Evolutionary conservation across 2,888 invertebrate genomes (phyloP), one percentile per base, ranked within the genome.

Genomic region (Tuberolachnus salignus): DNA sequence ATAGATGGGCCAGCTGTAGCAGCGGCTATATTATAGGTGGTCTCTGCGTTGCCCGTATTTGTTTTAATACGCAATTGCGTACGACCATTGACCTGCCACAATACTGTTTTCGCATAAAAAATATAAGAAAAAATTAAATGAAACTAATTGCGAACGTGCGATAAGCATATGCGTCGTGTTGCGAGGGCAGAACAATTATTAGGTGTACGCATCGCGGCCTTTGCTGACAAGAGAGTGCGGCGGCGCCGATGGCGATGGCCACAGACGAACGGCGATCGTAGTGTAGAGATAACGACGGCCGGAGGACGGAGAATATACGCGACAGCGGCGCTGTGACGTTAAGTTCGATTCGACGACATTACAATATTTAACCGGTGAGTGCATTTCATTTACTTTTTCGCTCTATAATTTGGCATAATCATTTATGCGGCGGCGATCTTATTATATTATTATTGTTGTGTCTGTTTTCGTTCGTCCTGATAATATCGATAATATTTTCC

Each of bases 401-500:
- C 3, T 34, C 3, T 34, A 34, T 34, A 34, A 34, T 34, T 4
- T 6, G 3, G 3, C 3, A 6, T 34, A 34, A 34, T 34, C 34
- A 4, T 34, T 34, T 34, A 34, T 34, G 34, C 34, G 34, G 34
- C 34, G 34, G 34, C 34, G 34, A 6, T 34, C 34, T 34, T 34
- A 3, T 34, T 4, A 34, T 34, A 34, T 34, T 34, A 3, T 34
- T 34, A 34, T n/a, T 6, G 34, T 34, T n/a, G 6, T 34, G 3
- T 34, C 34, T 13, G 46, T 46, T 46, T 46, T 10, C 1, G 14
- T 19, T 6, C 9, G n/a, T 6, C 1, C 6, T 44, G 44, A 70
- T 70, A 70, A 55, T 70, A 70, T 70, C 42, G 55, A 44, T 70
- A 44, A 71, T 57, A 57, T 21, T 44, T 70, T 71, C 11, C 44